Conservation (phyloP, 2,888 invertebrate species). For the Brachycybe producta region DNA sequence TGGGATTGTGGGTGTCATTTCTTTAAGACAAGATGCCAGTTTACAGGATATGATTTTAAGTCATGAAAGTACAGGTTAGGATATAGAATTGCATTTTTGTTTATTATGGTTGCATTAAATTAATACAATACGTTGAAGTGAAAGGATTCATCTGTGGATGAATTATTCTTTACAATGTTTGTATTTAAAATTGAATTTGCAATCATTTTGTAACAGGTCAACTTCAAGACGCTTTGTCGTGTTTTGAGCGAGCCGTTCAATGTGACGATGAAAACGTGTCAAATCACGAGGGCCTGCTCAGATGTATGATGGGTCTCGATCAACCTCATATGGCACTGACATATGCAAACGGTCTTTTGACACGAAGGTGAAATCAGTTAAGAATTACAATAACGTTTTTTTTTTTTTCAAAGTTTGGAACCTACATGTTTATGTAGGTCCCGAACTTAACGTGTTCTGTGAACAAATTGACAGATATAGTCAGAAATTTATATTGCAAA, state of each 20-base stretch:
- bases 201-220: slow-evolving; percentile 27
- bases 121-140: no score
- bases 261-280: slow-evolving; percentile 33
- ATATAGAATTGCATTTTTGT: background rate
- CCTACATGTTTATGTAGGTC: no score
- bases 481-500: no score
- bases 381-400: slow-evolving; percentile 4
- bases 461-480: no score
- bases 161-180: background rate
- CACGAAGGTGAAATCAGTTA: slow-evolving; percentile 37
- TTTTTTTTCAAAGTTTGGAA: slow-evolving; percentile 1
- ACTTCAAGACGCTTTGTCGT: slow-evolving; percentile 62
- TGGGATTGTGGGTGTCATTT: slow-evolving; percentile 64
- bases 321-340: slow-evolving; percentile 72
- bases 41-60: slow-evolving; percentile 69
- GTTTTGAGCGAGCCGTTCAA: slow-evolving; percentile 70
- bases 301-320: slow-evolving; percentile 72
- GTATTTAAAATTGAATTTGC: background rate
- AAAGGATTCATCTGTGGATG: background rate
- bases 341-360: slow-evolving; percentile 54
- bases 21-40: slow-evolving; percentile 61
- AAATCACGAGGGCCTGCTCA: slow-evolving; percentile 56
- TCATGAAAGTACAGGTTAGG: slow-evolving; percentile 61
- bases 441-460: no score
- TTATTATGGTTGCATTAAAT: no score